Percentiles rank a stretch among this genome's conserved stretches.
Evolutionary conservation across 2,113 vertebrate species (phyloP).

Genomic region (Charadrius vociferus): DNA sequence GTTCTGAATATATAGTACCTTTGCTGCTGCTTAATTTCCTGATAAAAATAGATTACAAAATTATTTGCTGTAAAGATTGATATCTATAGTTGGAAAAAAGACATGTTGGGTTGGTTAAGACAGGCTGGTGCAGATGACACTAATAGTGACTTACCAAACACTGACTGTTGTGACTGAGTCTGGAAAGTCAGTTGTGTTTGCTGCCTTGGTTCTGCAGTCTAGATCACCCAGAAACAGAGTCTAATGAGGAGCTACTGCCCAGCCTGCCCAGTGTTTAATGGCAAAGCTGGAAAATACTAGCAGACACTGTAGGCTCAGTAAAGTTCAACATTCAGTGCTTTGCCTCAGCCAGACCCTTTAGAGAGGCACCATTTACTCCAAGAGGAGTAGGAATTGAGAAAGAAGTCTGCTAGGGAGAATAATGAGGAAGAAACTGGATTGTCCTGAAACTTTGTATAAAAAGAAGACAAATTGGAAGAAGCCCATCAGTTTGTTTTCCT

Average conservation of each 20-base stretch:
- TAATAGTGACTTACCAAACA: not conserved
- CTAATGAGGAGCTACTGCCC: not conserved
- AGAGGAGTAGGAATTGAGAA: not conserved
- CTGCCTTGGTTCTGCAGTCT: not conserved
- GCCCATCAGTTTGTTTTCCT: not conserved
- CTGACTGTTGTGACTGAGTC: not conserved
- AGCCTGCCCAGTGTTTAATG: not conserved
- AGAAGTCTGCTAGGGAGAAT: not conserved
- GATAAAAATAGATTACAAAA: conserved; percentile 45
- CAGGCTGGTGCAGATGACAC: not conserved
- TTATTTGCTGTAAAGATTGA: conserved; percentile 38
- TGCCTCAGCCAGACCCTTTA: not conserved
- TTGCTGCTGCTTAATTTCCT: conserved; percentile 55
- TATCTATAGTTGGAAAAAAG: conserved; percentile 1
- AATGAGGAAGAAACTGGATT: not conserved
- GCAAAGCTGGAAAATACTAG: not conserved
- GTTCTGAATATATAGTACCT: conserved; percentile 33
- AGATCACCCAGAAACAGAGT: not conserved
- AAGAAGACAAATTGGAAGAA: not conserved
- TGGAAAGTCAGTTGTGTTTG: not conserved
- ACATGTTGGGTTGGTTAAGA: not conserved
- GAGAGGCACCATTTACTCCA: not conserved
- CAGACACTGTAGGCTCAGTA: not conserved
- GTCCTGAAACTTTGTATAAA: not conserved
- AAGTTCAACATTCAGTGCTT: not conserved